phyloP scores from a whole-genome alignment of 2,113 vertebrate species.

The Fulica atra region DNA sequence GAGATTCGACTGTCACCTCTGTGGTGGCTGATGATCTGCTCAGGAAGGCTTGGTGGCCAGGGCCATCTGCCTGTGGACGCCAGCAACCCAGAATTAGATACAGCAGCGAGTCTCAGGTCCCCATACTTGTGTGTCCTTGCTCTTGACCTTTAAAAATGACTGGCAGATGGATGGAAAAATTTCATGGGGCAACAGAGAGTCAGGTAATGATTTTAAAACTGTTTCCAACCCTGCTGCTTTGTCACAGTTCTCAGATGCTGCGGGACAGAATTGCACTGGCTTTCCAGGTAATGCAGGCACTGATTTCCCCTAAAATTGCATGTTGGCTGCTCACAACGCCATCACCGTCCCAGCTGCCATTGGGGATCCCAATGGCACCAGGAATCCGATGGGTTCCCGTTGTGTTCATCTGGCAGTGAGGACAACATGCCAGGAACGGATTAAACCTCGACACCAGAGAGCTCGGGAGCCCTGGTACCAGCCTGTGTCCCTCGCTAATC shows the following conservation, averaged over 20 bases:
- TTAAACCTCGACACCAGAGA: background rate
- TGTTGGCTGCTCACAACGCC: background rate
- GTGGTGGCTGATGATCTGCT: background rate
- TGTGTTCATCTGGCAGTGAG: background rate
- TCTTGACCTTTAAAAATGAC: background rate
- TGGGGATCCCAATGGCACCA: background rate
- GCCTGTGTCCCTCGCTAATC: background rate
- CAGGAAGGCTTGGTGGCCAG: background rate
- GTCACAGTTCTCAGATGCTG: background rate
- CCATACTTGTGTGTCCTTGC: background rate
- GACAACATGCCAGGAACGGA: background rate
- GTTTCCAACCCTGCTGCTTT: background rate
- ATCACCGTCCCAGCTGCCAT: fast-evolving
- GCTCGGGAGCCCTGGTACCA: background rate
- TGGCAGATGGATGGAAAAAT: conserved; percentile 51
- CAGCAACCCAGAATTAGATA: background rate
- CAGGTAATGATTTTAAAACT: background rate
- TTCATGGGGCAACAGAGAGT: background rate
- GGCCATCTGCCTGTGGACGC: background rate
- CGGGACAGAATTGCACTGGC: background rate
- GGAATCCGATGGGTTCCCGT: background rate
- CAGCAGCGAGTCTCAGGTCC: background rate
- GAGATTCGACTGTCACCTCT: background rate
- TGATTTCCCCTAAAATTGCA: background rate
- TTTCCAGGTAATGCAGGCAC: background rate